Evolutionary conservation across 2,797 vertebrate species (phyloP), one percentile per base, ranked within the genome.

Genomic region (Microchirus variegatus): DNA sequence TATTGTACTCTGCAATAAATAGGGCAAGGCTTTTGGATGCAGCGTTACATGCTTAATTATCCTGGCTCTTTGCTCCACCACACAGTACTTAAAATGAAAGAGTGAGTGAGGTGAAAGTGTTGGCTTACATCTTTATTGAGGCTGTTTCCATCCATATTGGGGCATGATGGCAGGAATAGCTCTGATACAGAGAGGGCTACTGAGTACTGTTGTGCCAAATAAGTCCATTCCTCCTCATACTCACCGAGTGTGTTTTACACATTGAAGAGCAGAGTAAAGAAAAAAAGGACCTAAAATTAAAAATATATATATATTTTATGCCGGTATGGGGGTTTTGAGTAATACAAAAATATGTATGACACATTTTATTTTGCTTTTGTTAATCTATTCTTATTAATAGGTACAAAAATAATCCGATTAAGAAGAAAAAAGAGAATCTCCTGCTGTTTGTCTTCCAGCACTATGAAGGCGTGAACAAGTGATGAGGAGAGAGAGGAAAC

Each of bases 191-290:
- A 40, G 15, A 59, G 45, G 15, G 8, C 19, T 13, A 7, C 8
- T 10, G 7, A 22, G 19, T 12, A 50, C 3, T 43, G 18, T 10
- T 48, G 10, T 35, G 2, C 36, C 11, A 11, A 8, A 41, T 44
- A 15, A 17, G 42, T 53, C 26, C 3, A 46, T 36, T 37, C 48
- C 41, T 69, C 41, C 44, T 59, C 22, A 50, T 16, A 42, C 5
- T 15, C 46, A 42, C 6, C 51, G 15, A 56, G 9, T 16, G 47
- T 49, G 17, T 58, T 43, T 38, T 8, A 46, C n/a, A 41, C 49
- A 35, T 53, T 16, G 17, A 42, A 42, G 10, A 36, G 36, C n/a
- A 45, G 35, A 38, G 63, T 58, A 51, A 10, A 18, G 42, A 4
- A 0, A 40, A 46, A 11, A 2, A 43, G n/a, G 10, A 18, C 19